Percentiles rank a stretch among this genome's conserved stretches.
Conservation (phyloP, 2,113 vertebrate species). For the Maccullochella peelii region DNA sequence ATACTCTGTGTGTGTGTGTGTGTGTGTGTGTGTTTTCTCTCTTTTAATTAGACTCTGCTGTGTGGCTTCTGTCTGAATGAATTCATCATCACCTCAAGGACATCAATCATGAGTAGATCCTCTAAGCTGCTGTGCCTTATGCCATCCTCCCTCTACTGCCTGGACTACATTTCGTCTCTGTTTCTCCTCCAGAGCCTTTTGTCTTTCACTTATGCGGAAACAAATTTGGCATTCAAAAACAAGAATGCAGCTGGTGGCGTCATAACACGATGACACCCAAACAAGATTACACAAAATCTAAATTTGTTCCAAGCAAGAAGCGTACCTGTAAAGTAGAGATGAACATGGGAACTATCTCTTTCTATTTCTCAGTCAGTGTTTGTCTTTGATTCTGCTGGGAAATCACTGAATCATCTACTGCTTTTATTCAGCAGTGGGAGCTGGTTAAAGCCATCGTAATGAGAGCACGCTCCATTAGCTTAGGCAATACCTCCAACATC, state of each 20-base stretch:
- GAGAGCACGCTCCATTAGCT: slow-evolving; percentile 57
- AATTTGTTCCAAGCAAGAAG: slow-evolving; percentile 30
- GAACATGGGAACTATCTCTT: background rate
- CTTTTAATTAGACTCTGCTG: slow-evolving; percentile 60
- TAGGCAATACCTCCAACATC: slow-evolving; percentile 14
- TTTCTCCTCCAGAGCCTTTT: slow-evolving; percentile 41
- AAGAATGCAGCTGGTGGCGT: slow-evolving; percentile 27
- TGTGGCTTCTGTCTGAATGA: slow-evolving; percentile 42
- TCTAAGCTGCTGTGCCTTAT: slow-evolving; percentile 12
- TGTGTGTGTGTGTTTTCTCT: slow-evolving; percentile 38
- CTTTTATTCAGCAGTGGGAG: slow-evolving; percentile 60
- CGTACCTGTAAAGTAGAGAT: background rate
- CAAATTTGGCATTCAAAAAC: slow-evolving; percentile 24
- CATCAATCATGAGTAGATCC: slow-evolving; percentile 43
- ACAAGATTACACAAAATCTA: slow-evolving; percentile 44
- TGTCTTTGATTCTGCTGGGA: slow-evolving; percentile 54
- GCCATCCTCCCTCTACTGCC: slow-evolving; percentile 27
- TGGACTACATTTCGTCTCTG: slow-evolving; percentile 26
- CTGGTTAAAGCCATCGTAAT: slow-evolving; percentile 65
- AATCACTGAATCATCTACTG: slow-evolving; percentile 68
- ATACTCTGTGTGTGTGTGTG: slow-evolving; percentile 31
- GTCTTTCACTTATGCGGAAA: slow-evolving; percentile 39
- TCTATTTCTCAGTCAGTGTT: slow-evolving; percentile 6
- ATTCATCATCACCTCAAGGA: slow-evolving; percentile 67
- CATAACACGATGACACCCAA: slow-evolving; percentile 40